A percentile compares a stretch with the other conserved stretches of the same genome.
Evolutionary conservation across 2,113 vertebrate genomes (phyloP).

Genomic region (Gallinago jamesoni): DNA sequence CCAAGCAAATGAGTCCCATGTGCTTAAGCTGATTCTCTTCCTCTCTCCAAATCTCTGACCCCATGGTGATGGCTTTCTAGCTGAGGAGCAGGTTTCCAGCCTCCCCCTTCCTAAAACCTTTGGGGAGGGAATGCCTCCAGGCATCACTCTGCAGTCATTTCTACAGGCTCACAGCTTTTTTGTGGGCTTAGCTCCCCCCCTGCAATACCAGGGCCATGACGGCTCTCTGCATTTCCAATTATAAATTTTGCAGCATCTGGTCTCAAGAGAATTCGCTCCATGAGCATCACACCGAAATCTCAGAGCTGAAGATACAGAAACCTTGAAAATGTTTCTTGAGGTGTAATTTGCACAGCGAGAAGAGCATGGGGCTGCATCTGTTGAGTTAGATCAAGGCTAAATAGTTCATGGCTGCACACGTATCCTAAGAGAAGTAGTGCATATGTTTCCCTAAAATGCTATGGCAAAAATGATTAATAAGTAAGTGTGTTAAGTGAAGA

Average conservation of each 20-base stretch:
- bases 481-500: background rate
- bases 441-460: background rate
- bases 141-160: background rate
- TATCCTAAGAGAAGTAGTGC: background rate
- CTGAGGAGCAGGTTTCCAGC: background rate
- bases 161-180: background rate
- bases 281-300: background rate
- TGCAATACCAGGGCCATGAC: background rate
- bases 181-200: background rate
- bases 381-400: background rate
- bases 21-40: background rate
- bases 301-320: background rate
- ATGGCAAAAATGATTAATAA: background rate
- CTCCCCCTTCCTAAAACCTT: background rate
- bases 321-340: background rate
- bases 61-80: background rate
- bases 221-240: background rate
- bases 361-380: background rate
- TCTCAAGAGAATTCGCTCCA: background rate
- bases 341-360: background rate
- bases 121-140: background rate
- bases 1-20: background rate
- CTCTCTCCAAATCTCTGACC: background rate
- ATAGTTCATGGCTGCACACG: background rate
- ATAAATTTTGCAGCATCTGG: slow-evolving; percentile 22